Evolutionary conservation across 2,113 vertebrate species (phyloP).

Genomic region (Nannospalax galili): DNA sequence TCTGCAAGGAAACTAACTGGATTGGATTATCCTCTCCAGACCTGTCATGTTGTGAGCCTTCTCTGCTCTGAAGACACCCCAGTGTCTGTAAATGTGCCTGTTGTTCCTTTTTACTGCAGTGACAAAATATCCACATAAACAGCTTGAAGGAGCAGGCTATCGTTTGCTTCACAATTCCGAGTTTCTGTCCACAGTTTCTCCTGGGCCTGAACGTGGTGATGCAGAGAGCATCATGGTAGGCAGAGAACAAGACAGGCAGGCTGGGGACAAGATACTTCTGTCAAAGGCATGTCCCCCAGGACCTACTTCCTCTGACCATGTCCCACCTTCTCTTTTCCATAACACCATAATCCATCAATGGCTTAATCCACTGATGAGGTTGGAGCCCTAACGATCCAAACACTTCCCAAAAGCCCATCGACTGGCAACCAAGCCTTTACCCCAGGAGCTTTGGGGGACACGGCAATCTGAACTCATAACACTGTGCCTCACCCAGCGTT

Average conservation of each 20-base stretch:
- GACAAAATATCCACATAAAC: background rate
- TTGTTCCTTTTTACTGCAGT: background rate
- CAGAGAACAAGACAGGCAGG: background rate
- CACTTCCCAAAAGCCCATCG: background rate
- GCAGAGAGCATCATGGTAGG: background rate
- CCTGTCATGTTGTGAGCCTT: background rate
- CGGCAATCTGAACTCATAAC: background rate
- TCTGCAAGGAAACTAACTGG: background rate
- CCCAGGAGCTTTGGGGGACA: background rate
- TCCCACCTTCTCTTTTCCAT: background rate
- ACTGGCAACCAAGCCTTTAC: background rate
- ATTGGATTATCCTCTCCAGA: background rate
- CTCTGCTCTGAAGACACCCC: too few relatives aligned
- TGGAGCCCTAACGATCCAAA: background rate
- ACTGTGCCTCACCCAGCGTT: background rate
- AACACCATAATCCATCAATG: background rate
- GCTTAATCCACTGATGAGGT: background rate
- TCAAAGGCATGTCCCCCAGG: background rate
- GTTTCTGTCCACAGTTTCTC: background rate
- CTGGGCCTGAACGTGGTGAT: background rate
- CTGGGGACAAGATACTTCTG: fast-evolving
- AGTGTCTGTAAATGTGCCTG: background rate
- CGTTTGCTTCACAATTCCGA: background rate
- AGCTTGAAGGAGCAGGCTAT: background rate
- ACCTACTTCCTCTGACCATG: background rate